These are phyloP conservation scores for Urophycis tenuis DNA, from an alignment of 2,797 vertebrate genomes.

Conservation along the genomic window DNA sequence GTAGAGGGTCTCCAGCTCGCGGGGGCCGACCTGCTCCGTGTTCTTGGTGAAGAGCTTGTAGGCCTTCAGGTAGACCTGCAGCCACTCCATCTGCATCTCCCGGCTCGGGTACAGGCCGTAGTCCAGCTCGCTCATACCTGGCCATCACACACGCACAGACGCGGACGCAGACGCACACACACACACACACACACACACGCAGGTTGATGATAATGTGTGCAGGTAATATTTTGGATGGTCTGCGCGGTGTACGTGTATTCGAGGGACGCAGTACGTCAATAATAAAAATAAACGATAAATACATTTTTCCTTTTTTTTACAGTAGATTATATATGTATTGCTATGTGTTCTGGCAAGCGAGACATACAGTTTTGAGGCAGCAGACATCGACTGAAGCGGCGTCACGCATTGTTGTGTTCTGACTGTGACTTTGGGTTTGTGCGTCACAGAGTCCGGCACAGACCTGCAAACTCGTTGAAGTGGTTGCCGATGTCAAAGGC, in stretches of 20 bases:
- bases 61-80: constrained; percentile 81
- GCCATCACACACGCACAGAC: not conserved
- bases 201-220: too few species aligned
- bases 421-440: too few species aligned
- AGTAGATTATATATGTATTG: not conserved
- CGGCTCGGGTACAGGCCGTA: constrained; percentile 78
- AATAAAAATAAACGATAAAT: not conserved
- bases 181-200: constrained; percentile 3
- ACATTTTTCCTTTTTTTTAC: too few species aligned
- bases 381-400: not conserved
- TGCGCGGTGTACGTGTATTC: not conserved
- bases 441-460: constrained; percentile 26
- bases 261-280: not conserved
- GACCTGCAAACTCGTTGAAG: constrained; percentile 97
- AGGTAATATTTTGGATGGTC: too few species aligned
- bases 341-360: not conserved
- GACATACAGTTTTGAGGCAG: not conserved
- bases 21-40: constrained; percentile 65
- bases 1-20: constrained; percentile 85
- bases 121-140: constrained; percentile 89
- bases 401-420: too few species aligned
- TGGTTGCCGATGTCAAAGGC: constrained; percentile 98
- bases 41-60: constrained; percentile 75
- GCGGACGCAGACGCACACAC: not conserved
- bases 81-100: constrained; percentile 89